phyloP scores from a whole-genome alignment of 2,797 vertebrate genomes.

The Molothrus ater region DNA sequence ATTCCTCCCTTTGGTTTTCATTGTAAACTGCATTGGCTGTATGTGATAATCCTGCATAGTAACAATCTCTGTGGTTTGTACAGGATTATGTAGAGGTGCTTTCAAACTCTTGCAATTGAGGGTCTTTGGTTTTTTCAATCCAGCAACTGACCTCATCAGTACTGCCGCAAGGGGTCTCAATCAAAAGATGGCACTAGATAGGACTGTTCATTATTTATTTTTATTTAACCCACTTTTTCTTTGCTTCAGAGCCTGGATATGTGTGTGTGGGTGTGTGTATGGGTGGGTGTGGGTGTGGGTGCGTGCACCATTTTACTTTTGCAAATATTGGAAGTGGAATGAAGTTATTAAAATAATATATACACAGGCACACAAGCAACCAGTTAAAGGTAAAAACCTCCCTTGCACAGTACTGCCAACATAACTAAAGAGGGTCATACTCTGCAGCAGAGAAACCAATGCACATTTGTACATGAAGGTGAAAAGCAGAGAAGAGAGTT shows the following conservation, averaged over 20 bases:
- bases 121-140: not conserved
- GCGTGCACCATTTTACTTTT: not conserved
- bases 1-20: slow-evolving; percentile 9
- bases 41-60: not conserved
- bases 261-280: too few relatives aligned
- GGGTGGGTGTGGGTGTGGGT: too few relatives aligned
- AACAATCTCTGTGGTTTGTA: not conserved
- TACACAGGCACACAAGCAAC: not conserved
- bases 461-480: not conserved
- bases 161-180: not conserved
- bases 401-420: not conserved
- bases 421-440: not conserved
- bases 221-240: not conserved
- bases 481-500: not conserved
- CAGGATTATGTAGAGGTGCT: not conserved
- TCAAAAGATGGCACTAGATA: not conserved
- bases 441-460: not conserved
- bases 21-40: not conserved
- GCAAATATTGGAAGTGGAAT: not conserved
- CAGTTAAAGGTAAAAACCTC: not conserved
- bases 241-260: not conserved
- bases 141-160: not conserved
- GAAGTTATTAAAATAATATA: not conserved
- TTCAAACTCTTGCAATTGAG: not conserved
- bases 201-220: not conserved